A percentile compares a stretch with the other conserved stretches of the same genome.
These are phyloP conservation scores for Drosophila arawakana DNA, from an alignment of 1,140 invertebrate species.

Conservation along the genomic window DNA sequence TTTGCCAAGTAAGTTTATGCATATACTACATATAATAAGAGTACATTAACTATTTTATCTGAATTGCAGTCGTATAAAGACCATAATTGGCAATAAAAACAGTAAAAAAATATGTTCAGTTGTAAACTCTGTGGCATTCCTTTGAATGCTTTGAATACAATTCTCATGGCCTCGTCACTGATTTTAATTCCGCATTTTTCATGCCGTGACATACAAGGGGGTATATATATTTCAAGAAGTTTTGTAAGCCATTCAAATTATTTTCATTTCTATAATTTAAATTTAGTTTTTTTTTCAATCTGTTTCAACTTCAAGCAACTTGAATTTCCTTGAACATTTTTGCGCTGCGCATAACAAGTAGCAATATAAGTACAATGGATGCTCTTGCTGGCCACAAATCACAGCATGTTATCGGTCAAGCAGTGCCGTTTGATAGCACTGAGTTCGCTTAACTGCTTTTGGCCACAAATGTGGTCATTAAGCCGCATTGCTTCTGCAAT, in stretches of 20 bases:
- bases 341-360: constrained; percentile 10
- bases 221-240: no score
- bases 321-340: background rate
- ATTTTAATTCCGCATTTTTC: no score
- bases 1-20: constrained; percentile 51
- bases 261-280: no score
- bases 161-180: no score
- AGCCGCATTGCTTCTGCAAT: constrained; percentile 13
- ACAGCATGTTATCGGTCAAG: constrained; percentile 70
- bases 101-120: no score
- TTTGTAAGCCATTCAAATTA: no score
- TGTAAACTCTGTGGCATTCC: no score
- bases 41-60: background rate
- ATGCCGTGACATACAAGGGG: no score
- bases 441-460: constrained; percentile 31
- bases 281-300: no score
- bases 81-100: no score
- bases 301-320: background rate
- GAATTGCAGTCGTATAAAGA: background rate
- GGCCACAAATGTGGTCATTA: constrained; percentile 48
- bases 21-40: background rate
- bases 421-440: constrained; percentile 35
- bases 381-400: constrained; percentile 30
- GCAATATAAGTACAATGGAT: constrained; percentile 27
- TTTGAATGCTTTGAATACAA: no score